Base-by-base conservation (phyloP, 23 tunicate species). In the Halocynthia roretzi region DNA sequence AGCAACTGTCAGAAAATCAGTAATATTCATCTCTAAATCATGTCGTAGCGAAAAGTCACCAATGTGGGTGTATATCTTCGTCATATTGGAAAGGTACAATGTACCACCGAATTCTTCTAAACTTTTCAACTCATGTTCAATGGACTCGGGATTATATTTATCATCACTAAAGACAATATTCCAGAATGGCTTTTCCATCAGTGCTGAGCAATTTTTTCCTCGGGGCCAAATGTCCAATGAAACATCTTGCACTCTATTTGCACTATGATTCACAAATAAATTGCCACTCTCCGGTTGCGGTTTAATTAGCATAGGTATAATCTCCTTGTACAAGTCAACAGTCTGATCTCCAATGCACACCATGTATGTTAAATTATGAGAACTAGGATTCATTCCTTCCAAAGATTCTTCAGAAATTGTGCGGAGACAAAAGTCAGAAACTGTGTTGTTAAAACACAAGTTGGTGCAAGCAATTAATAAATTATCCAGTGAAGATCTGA, bases 131-230 rank as follows among this genome's bases (percentile, higher is more conserved):
- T 81, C 66, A 0, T 72, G 57, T 19, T 53, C 12, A 8, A 85
- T 23, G 15, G 22, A 10, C 17, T 54, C 68, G 11, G n/a, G 40
- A 57, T 79, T 70, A 53, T 80, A 44, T 40, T 15, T 70, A 52
- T 51, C 22, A 7, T 15, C 52, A 19, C 51, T 65, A 31, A 71
- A 57, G 5, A 68, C 81, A 55, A 86, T 48, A 56, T 81, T 81
- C 92, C 92, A 86, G 55, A 86, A 61, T 67, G 92, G 92, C 70
- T 81, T 75, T 51, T 80, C 50, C n/a, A 86, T 8, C 14, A 86
- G 56, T 49, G 12, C 49, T 5, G 58, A 51, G 57, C 92, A 86
- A 40, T 17, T 9, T 5, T 50, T 67, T 17, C n/a, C 31, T 14
- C 18, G 22, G 12, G 21, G 22, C 22, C 19, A 11, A 67, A 5